phyloP scores from a whole-genome alignment of 2,113 vertebrate genomes.

The Pardalotus punctatus region DNA sequence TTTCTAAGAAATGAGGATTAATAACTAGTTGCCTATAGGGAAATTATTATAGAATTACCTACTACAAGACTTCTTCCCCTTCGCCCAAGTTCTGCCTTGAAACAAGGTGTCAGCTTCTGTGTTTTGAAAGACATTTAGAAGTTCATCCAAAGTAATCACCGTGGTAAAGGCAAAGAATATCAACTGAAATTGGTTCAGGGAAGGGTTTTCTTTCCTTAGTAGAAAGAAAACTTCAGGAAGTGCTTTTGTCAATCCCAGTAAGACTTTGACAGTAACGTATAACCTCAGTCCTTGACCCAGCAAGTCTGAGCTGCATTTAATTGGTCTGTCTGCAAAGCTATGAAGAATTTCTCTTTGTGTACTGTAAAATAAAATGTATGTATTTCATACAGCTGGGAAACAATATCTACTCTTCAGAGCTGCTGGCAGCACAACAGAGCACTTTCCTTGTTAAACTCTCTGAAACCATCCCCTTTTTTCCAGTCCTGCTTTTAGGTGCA shows the following conservation, averaged over 20 bases:
- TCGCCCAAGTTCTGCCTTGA: background rate
- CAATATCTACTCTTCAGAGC: conserved; percentile 51
- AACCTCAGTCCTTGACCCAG: conserved; percentile 38
- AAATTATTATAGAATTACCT: background rate
- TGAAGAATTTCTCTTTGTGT: conserved; percentile 42
- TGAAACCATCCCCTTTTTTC: conserved; percentile 36
- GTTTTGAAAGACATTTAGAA: background rate
- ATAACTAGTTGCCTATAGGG: background rate
- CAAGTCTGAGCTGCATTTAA: conserved; percentile 45
- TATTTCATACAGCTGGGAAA: conserved; percentile 58
- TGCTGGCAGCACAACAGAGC: conserved; percentile 58
- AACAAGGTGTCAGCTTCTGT: background rate
- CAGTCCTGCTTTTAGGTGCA: conserved; percentile 45
- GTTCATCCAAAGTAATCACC: background rate
- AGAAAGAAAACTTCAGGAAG: conserved; percentile 17
- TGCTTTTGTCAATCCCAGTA: conserved; percentile 27
- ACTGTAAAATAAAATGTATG: conserved; percentile 47
- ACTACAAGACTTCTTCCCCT: background rate
- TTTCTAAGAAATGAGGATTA: background rate
- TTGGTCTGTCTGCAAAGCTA: conserved; percentile 41
- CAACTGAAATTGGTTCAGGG: background rate
- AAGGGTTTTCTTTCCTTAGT: background rate
- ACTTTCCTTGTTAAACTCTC: conserved; percentile 46
- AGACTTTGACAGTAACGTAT: background rate
- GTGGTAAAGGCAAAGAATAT: background rate